Evolutionary conservation across 1,140 invertebrate species (phyloP).

Genomic region (Bombus fervidus): DNA sequence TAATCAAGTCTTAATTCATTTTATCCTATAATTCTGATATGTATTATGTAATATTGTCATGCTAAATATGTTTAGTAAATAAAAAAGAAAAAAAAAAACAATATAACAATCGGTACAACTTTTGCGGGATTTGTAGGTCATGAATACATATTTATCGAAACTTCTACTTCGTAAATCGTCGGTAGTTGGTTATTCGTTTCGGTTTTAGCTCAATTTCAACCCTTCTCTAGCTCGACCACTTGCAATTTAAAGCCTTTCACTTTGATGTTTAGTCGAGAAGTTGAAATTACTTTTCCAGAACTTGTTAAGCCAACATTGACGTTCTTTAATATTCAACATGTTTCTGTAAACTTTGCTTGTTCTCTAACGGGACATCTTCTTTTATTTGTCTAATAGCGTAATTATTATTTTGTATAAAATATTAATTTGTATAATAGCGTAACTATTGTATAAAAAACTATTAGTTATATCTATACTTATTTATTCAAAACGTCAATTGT

Average conservation of each 20-base stretch:
- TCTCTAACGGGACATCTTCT: neutral
- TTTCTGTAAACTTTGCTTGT: constrained; percentile 8
- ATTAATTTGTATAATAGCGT: neutral
- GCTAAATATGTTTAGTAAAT: neutral
- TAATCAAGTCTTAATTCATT: neutral
- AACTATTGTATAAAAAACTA: neutral
- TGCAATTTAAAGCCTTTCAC: neutral
- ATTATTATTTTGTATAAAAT: neutral
- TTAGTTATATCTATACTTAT: neutral
- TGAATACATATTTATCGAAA: neutral
- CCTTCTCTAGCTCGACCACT: neutral
- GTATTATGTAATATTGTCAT: neutral
- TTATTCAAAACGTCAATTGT: neutral
- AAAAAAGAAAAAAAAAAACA: neutral
- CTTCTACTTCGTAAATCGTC: neutral
- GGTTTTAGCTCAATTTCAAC: neutral
- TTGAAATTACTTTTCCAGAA: constrained; percentile 11
- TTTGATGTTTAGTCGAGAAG: constrained; percentile 7
- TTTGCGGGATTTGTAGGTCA: neutral
- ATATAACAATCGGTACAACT: neutral
- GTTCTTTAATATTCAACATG: constrained; percentile 7
- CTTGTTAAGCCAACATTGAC: neutral
- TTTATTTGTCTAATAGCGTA: neutral
- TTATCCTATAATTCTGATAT: neutral
- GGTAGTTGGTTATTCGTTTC: neutral